Evolutionary conservation across 2,888 invertebrate species (phyloP).

Genomic region (Xestia sexstrigata): DNA sequence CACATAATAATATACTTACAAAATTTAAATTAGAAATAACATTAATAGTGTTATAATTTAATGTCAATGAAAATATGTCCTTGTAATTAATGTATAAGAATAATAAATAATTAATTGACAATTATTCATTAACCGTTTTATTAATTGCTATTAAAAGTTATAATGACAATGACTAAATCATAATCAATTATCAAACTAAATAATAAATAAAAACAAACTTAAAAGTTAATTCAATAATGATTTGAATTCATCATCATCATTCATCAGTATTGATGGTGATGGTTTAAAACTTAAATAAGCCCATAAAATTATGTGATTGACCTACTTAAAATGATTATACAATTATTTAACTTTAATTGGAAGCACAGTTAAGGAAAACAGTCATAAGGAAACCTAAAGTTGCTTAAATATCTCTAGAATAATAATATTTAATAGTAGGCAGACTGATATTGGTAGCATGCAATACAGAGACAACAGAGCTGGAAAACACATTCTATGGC

Average conservation of each 20-base stretch:
- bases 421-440: no score
- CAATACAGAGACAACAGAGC: no score
- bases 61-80: neutral
- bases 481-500: neutral
- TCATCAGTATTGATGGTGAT: no score
- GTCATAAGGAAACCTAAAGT: neutral
- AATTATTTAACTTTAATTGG: neutral
- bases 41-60: neutral
- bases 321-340: neutral
- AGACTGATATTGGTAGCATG: neutral
- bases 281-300: no score
- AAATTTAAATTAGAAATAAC: neutral
- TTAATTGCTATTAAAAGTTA: neutral
- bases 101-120: neutral
- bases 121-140: neutral
- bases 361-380: conserved; percentile 12
- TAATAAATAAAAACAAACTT: neutral
- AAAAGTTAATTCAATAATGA: neutral
- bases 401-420: neutral
- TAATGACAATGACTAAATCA: neutral
- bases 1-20: no score
- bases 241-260: neutral
- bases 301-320: no score
- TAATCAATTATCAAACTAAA: no score
- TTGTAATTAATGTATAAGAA: neutral